Conservation (phyloP, 2,113 vertebrate species). For the Aptenodytes forsteri region DNA sequence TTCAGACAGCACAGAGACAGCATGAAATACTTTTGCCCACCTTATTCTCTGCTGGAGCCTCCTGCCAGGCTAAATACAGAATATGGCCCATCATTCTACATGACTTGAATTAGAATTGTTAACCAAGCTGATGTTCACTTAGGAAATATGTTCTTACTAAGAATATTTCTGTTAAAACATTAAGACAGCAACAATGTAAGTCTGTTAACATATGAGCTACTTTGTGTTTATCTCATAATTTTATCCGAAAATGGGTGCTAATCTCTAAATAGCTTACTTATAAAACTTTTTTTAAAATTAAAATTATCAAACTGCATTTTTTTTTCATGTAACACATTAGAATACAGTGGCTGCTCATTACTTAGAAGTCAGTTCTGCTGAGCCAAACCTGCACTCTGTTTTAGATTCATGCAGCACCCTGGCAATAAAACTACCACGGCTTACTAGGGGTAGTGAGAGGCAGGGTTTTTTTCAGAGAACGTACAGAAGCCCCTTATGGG, state of each 20-base stretch:
- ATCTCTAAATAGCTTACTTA: not conserved
- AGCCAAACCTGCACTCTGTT: not conserved
- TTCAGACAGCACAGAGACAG: not conserved
- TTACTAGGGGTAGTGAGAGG: not conserved
- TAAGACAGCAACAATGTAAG: not conserved
- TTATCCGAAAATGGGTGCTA: not conserved
- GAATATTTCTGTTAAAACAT: not conserved
- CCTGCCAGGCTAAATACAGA: not conserved
- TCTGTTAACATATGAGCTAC: not conserved
- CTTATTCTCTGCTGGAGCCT: not conserved
- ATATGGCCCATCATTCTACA: not conserved
- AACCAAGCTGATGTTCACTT: not conserved
- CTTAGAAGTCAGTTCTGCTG: not conserved
- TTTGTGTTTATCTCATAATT: not conserved
- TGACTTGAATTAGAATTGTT: not conserved
- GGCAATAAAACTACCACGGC: fast-evolving
- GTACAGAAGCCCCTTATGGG: not conserved
- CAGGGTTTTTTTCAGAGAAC: not conserved
- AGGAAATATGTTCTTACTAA: not conserved
- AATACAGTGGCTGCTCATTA: not conserved
- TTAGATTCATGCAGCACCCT: not conserved
- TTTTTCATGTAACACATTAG: not conserved
- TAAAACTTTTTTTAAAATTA: not conserved
- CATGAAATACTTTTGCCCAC: not conserved
- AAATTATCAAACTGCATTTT: not conserved